These are phyloP conservation scores for Engraulis encrasicolus DNA, from an alignment of 2,113 vertebrate genomes.

Conservation along the genomic window DNA sequence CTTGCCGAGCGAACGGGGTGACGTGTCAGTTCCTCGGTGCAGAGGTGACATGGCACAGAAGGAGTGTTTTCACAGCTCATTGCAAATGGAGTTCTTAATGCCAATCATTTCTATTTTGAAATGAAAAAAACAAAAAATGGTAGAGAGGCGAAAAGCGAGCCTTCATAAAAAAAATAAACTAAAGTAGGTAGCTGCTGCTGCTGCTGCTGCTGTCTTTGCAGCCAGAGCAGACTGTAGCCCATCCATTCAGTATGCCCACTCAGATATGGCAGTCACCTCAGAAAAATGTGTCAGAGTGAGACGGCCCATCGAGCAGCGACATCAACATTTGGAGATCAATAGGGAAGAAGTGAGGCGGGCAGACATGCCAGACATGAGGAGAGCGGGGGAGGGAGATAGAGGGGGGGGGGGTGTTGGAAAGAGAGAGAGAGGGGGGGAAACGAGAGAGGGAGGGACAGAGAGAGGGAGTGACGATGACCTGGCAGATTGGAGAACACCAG, in stretches of 20 bases:
- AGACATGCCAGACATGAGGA: too few relatives aligned
- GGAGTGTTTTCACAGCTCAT: background rate
- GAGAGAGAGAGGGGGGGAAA: background rate
- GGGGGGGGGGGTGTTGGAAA: background rate
- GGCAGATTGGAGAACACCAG: too few relatives aligned
- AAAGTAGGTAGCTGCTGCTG: too few relatives aligned
- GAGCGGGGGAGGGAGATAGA: background rate
- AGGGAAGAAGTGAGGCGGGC: background rate
- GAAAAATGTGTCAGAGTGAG: background rate
- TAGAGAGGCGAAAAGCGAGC: background rate
- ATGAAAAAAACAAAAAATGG: too few relatives aligned
- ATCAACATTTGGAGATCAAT: background rate
- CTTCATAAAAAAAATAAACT: background rate
- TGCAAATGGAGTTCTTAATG: slow-evolving; percentile 2
- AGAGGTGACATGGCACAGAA: background rate
- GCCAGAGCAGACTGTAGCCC: background rate
- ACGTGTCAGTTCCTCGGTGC: background rate
- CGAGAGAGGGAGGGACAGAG: background rate
- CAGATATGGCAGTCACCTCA: background rate
- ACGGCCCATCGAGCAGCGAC: background rate
- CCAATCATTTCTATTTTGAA: background rate
- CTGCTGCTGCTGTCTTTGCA: background rate
- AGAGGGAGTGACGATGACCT: background rate
- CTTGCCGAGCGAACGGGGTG: too few relatives aligned
- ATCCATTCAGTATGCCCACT: background rate